A percentile compares a stretch with the other conserved stretches of the same genome.
These are phyloP conservation scores for Endotricha flammealis DNA, from an alignment of 2,888 invertebrate species.

Conservation along the genomic window DNA sequence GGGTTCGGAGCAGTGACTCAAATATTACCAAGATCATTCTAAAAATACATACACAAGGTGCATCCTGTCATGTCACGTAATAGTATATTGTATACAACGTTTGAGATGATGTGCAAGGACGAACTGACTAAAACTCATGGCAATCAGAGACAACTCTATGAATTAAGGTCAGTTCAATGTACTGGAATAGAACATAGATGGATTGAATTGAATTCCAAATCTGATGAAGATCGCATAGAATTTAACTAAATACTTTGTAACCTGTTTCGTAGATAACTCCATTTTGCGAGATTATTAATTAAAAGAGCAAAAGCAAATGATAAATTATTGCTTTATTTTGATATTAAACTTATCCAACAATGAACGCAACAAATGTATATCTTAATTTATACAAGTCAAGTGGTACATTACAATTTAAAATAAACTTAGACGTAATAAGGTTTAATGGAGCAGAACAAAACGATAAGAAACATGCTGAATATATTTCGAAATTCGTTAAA, in stretches of 20 bases:
- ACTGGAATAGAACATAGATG: background rate
- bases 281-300: too few species aligned
- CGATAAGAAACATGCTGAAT: slow-evolving; percentile 1
- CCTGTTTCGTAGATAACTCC: too few species aligned
- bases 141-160: background rate
- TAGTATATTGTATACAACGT: slow-evolving; percentile 2
- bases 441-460: slow-evolving; percentile 2
- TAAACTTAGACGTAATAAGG: background rate
- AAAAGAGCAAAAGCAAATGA: too few species aligned
- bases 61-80: slow-evolving; percentile 6
- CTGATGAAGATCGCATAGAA: too few species aligned
- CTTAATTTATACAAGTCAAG: background rate
- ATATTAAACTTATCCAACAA: too few species aligned
- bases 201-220: too few species aligned
- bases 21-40: slow-evolving; percentile 5
- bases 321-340: too few species aligned
- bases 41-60: slow-evolving; percentile 6
- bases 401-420: background rate
- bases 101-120: background rate
- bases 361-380: too few species aligned
- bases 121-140: background rate
- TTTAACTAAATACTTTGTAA: too few species aligned
- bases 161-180: background rate
- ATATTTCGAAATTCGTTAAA: background rate
- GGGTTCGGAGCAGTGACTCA: slow-evolving; percentile 2